Evolutionary conservation across 2,888 invertebrate species (phyloP), one percentile per base, ranked within the genome.

Genomic region (Drosophila rubida): DNA sequence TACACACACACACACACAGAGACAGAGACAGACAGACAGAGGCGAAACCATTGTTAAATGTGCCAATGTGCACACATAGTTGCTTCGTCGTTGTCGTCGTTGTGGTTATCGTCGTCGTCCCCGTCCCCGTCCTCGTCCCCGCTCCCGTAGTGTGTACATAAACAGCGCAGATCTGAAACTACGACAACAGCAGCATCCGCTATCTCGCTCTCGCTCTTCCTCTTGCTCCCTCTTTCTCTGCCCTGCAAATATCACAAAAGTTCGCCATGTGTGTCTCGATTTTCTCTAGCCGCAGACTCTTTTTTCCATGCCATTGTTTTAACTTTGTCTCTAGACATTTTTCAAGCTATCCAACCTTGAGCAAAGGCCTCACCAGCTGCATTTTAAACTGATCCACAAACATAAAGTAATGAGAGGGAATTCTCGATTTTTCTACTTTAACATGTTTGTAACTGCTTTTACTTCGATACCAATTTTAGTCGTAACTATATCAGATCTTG

Each of bases 1-100:
- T 53, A 46, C 55, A 51, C 44, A 53, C 49, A 65, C 61, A 37
- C 44, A 59, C 60, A 54, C 49, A 42, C 39, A 51, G 44, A 35
- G 53, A 45, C 41, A 53, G 45, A 50, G 4, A 35, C 6, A 37
- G 7, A 32, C 54, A 13, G 35, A 63, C 16, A 64, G 30, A 54
- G 14, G 32, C 39, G 39, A 30, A 69, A 62, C 69, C 55, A 84
- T 86, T 86, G 82, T 83, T 83, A 78, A 82, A 86, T 83, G 87
- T 83, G 82, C 84, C 82, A 83, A 83, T 86, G 84, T 86, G 69
- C 84, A 76, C 84, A 83, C 84, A 85, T 67, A 80, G 87, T 69
- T 66, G 64, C 39, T 66, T 53, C 80, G 51, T 45, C 57, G 30
- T 25, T 35, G 37, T 25, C 37, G 35, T 44, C 50, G 30, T 53